Percentiles rank a stretch among this genome's conserved stretches.
phyloP scores from a whole-genome alignment of 2,888 invertebrate genomes.

The Yponomeuta cagnagella region DNA sequence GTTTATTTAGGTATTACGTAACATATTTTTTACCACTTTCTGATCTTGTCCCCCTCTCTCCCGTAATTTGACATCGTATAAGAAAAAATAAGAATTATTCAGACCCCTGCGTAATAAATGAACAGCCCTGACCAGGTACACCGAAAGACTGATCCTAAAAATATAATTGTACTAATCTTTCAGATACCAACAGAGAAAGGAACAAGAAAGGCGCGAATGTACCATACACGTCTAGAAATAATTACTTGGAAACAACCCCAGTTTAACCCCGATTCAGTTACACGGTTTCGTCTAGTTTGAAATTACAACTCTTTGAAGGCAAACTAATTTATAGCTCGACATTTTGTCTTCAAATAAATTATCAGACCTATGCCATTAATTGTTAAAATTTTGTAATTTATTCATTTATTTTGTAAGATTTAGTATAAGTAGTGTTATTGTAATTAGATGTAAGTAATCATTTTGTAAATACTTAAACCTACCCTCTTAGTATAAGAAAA shows the following conservation, averaged over 20 bases:
- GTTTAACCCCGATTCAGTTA: too few species aligned
- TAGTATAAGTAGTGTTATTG: background rate
- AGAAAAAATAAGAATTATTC: too few species aligned
- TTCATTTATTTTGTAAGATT: background rate
- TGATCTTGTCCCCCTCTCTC: too few species aligned
- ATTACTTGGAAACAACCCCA: background rate
- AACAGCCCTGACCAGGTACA: too few species aligned
- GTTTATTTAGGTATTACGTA: too few species aligned
- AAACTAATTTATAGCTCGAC: background rate
- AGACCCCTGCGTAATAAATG: too few species aligned
- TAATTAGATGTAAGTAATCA: background rate
- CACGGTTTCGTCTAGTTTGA: too few species aligned
- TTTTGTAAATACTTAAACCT: conserved; percentile 8
- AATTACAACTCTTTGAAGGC: too few species aligned
- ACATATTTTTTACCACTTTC: too few species aligned
- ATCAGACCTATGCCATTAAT: background rate
- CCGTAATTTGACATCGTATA: too few species aligned
- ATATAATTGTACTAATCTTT: conserved; percentile 25
- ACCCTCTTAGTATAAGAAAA: conserved; percentile 15
- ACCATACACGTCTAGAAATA: conserved; percentile 81
- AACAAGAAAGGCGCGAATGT: conserved; percentile 83
- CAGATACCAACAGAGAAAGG: conserved; percentile 84
- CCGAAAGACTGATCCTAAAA: too few species aligned
- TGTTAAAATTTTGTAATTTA: conserved; percentile 1
- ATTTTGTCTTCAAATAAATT: background rate